Base-by-base conservation (phyloP, 2,797 vertebrate genomes). In the Crocodylus rhombifer region DNA sequence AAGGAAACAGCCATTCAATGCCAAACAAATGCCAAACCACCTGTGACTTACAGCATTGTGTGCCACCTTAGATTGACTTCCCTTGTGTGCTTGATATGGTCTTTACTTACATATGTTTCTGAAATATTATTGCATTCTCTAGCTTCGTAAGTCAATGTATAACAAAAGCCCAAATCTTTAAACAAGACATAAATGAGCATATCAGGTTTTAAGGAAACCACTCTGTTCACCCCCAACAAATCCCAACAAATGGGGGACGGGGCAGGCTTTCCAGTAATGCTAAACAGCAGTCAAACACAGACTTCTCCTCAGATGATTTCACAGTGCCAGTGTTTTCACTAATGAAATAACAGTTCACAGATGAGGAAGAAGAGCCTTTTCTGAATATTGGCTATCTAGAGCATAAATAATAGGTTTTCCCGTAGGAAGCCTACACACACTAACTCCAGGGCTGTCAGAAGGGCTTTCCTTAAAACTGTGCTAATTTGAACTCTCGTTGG, bases 331-430 rank as follows among this genome's bases (percentile, higher is more conserved):
- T 36, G 80, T 92, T 92, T 55, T 87, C 18, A 80, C 80, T 94
- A 82, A 86, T 84, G 64, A 90, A 91, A 20, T 58, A 84, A 51
- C 12, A 60, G 23, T 56, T 94, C 79, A 85, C 65, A 92, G 65
- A 10, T 84, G 21, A 94, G 56, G 77, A 90, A 89, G 87, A 92
- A 89, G 3, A 92, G 82, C 14, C 42, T 0, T 87, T 91, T 84
- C 92, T 87, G 77, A 91, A 86, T 26, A 36, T 0, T 83, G 77
- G 80, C 69, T 89, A 75, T 84, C 74, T 33, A 87, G 69, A 85
- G 77, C 83, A 71, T 85, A 94, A 84, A 61, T 91, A 81, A 94
- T 16, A 23, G 57, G 60, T 30, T 94, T 96, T 91, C 74, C 85
- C 62, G 25, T 60, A 79, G 57, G 65, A 92, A 93, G 63, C 56